Conservation (phyloP, 2,113 vertebrate genomes). For the Tachysurus fulvidraco region DNA sequence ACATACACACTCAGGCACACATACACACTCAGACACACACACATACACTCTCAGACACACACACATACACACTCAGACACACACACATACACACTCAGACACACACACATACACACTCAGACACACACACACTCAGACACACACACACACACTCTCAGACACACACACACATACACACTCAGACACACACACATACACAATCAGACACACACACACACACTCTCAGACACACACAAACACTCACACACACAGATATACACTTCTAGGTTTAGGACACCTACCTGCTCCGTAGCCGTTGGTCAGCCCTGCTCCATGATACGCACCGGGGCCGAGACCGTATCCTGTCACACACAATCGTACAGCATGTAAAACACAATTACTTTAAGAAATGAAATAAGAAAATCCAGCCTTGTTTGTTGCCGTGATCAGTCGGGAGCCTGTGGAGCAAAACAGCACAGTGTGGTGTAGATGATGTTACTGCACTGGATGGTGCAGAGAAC, state of each 20-base stretch:
- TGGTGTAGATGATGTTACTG: not conserved
- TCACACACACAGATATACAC: no score
- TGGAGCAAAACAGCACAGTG: conserved; percentile 12
- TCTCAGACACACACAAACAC: not conserved
- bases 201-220: no score
- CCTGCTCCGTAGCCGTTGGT: conserved; percentile 62
- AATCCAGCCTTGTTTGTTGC: not conserved
- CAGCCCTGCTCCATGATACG: conserved; percentile 63
- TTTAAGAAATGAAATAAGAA: not conserved
- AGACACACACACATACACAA: no score
- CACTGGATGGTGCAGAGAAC: conserved; percentile 3
- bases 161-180: no score
- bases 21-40: no score
- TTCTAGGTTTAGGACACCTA: not conserved
- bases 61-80: no score
- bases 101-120: not conserved
- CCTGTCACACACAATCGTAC: conserved; percentile 60
- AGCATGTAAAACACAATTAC: not conserved
- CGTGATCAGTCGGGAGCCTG: not conserved
- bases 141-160: no score
- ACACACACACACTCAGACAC: no score
- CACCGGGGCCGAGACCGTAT: conserved; percentile 60
- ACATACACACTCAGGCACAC: no score
- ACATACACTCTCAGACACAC: no score
- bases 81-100: no score